Conservation (phyloP, 2,113 vertebrate species). For the Eclectus roratus region DNA sequence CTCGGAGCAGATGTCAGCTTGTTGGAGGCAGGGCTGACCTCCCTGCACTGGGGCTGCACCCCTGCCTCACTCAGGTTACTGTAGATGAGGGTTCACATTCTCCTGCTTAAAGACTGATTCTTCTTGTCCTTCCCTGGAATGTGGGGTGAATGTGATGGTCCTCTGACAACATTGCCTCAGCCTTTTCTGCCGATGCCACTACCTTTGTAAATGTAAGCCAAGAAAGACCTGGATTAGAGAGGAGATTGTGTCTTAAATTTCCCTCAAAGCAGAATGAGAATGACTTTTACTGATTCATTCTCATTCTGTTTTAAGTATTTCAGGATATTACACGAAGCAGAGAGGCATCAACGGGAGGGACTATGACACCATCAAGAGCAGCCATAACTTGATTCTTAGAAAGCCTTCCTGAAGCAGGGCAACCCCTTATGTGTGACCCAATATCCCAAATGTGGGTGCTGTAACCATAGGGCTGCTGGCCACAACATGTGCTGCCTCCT, state of each 20-base stretch:
- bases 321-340: not conserved
- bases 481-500: accelerated
- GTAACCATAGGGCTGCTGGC: not conserved
- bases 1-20: not conserved
- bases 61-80: accelerated
- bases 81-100: not conserved
- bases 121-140: not conserved
- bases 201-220: not conserved
- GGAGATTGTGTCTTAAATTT: not conserved
- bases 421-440: not conserved
- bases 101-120: not conserved
- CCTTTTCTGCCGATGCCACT: accelerated
- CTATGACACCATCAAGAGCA: not conserved
- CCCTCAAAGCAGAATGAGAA: not conserved
- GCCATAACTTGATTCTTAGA: accelerated
- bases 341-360: not conserved
- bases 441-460: not conserved
- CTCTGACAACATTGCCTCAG: not conserved
- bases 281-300: not conserved
- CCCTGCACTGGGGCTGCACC: not conserved
- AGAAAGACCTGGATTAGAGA: not conserved
- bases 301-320: not conserved
- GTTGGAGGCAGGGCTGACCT: not conserved
- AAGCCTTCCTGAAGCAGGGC: not conserved
- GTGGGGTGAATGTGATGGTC: not conserved